phyloP scores from a whole-genome alignment of 2,888 invertebrate genomes.

The Operophtera brumata region DNA sequence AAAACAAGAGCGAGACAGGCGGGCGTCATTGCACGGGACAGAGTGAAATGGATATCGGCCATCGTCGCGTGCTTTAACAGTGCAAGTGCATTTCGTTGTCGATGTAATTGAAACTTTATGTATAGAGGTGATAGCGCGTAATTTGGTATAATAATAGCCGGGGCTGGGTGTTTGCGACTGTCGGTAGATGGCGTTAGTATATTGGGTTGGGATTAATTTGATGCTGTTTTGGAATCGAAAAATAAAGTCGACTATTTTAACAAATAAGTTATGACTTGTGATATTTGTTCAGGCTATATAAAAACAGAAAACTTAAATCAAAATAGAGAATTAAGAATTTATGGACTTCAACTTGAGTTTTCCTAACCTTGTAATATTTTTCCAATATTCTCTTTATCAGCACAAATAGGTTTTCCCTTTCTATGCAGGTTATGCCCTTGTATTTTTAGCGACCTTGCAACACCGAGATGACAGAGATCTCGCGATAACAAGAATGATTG shows the following conservation, averaged over 20 bases:
- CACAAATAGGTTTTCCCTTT: conserved; percentile 1
- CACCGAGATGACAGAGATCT: conserved; percentile 52
- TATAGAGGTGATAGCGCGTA: conserved; percentile 47
- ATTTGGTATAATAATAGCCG: conserved; percentile 31
- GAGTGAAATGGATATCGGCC: conserved; percentile 64
- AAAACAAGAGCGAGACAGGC: conserved; percentile 67
- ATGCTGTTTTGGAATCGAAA: conserved; percentile 1
- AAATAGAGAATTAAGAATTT: not conserved
- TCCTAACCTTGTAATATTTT: not conserved
- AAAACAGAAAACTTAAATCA: not conserved
- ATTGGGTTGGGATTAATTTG: conserved; percentile 34
- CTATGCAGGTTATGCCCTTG: conserved; percentile 19
- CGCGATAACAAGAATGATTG: conserved; percentile 55
- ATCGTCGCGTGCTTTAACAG: conserved; percentile 52
- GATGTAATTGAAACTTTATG: conserved; percentile 65
- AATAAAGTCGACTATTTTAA: not conserved
- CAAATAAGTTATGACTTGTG: not conserved
- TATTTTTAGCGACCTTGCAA: conserved; percentile 52
- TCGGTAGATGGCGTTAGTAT: conserved; percentile 64
- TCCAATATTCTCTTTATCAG: conserved; percentile 8
- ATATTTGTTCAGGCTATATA: not conserved
- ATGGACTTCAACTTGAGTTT: not conserved
- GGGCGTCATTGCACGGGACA: conserved; percentile 50
- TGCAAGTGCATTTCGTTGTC: conserved; percentile 64
- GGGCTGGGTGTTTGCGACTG: conserved; percentile 13